phyloP scores from a whole-genome alignment of 2,113 vertebrate species.

The Ochotona curzoniae region DNA sequence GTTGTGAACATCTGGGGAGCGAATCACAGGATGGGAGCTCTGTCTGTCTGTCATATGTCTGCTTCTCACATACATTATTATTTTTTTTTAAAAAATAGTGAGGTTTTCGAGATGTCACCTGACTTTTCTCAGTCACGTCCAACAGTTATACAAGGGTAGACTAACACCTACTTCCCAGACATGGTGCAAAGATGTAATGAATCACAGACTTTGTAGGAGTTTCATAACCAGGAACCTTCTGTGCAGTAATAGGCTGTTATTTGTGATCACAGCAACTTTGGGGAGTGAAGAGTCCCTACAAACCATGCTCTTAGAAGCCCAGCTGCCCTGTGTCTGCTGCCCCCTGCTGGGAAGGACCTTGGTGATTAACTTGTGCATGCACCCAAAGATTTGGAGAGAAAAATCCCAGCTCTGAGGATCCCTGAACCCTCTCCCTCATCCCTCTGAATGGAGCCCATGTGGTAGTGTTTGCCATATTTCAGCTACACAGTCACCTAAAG shows the following conservation, averaged over 20 bases:
- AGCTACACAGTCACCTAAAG: background rate
- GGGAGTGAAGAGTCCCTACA: background rate
- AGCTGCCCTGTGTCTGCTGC: conserved; percentile 54
- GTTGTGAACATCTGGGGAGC: no score
- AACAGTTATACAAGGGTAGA: background rate
- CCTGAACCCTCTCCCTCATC: background rate
- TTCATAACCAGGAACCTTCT: background rate
- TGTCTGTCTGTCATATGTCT: no score
- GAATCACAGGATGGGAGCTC: no score
- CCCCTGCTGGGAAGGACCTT: conserved; percentile 54
- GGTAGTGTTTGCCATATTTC: background rate
- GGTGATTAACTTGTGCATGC: background rate
- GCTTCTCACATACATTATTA: no score
- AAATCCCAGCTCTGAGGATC: background rate
- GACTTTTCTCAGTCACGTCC: background rate
- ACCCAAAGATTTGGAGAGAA: background rate
- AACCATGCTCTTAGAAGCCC: background rate
- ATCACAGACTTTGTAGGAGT: background rate
- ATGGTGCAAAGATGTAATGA: background rate
- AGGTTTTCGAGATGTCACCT: background rate
- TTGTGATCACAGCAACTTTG: background rate
- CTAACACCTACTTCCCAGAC: background rate
- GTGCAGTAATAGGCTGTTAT: background rate
- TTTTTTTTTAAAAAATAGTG: background rate
- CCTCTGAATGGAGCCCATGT: background rate